phyloP scores from a whole-genome alignment of 2,888 invertebrate species.

The Meiosimyza decipiens region DNA sequence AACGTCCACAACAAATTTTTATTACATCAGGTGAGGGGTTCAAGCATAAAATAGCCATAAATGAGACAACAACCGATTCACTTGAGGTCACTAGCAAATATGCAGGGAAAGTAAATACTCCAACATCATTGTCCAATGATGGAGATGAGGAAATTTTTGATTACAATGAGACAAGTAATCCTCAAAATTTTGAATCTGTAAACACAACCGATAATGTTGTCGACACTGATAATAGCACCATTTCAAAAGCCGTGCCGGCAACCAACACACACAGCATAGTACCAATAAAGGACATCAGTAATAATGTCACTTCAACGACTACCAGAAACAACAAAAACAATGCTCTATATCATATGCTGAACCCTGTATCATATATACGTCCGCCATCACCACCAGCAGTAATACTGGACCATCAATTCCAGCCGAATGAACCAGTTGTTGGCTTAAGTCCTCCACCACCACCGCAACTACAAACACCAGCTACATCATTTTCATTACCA shows the following conservation, averaged over 20 bases:
- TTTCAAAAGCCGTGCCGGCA: too few species aligned
- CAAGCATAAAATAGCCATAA: constrained; percentile 18
- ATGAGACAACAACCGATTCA: not conserved
- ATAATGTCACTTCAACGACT: too few species aligned
- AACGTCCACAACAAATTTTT: constrained; percentile 36
- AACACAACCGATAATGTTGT: constrained; percentile 37
- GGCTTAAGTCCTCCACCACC: constrained; percentile 47
- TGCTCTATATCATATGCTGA: not conserved
- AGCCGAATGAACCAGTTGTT: not conserved
- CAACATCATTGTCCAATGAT: not conserved
- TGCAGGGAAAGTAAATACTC: not conserved
- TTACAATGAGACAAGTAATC: constrained; percentile 53
- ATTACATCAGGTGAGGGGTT: constrained; percentile 46
- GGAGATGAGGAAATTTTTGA: constrained; percentile 51
- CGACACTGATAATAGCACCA: too few species aligned
- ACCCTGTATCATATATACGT: not conserved
- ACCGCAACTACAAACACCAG: constrained; percentile 51
- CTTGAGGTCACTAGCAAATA: not conserved
- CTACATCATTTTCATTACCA: constrained; percentile 41
- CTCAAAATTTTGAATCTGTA: constrained; percentile 50
- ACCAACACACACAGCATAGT: too few species aligned
- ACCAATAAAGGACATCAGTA: too few species aligned
- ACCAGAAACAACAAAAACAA: too few species aligned
- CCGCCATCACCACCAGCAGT: not conserved
- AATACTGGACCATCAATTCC: not conserved